Evolutionary conservation across 1,140 invertebrate species (phyloP), one percentile per base, ranked within the genome.

Genomic region (Formica exsecta): DNA sequence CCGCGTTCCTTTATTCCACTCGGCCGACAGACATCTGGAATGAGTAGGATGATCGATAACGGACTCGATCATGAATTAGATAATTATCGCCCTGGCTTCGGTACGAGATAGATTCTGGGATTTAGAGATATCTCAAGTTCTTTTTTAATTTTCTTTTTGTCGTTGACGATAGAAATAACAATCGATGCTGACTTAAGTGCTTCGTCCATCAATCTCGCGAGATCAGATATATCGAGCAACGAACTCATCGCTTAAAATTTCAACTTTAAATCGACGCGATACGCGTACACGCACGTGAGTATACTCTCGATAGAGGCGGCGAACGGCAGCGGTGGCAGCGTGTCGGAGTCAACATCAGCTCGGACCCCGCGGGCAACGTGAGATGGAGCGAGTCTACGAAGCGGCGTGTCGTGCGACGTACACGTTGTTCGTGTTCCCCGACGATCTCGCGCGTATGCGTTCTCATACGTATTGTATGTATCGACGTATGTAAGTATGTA

Each of bases 311-410:
- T 25, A 22, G 19, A 73, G 54, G 66, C 65, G 29, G 59, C 66
- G 64, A 76, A 70, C 77, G 86, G 77, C 86, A 77, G 66, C 74
- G 29, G 51, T 74, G 62, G 73, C 83, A 77, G 75, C 75, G 38
- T 71, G n/a, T 71, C n/a, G 51, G 68, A 36, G 70, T 44, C 57
- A 66, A 36, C 57, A 13, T 38, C 62, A 66, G 44, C 19, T 9
- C 61, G 68, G 68, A 19, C 48, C 68, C 81, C 73, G 48, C 74
- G 81, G 87, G 87, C 86, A 68, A 61, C 61, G 32, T 80, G 41
- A 87, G 76, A 88, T 64, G 76, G 36, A 57, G 41, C 64, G 68
- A 57, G 41, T 54, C 54, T 59, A 32, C 70, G 70, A 88, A 87
- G n/a, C 51, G 48, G 70, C 86, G 41, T 59, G 36, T 54, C 54